These are phyloP conservation scores for Platorchestia sp. DNA, from an alignment of 1,140 invertebrate species.

Conservation along the genomic window DNA sequence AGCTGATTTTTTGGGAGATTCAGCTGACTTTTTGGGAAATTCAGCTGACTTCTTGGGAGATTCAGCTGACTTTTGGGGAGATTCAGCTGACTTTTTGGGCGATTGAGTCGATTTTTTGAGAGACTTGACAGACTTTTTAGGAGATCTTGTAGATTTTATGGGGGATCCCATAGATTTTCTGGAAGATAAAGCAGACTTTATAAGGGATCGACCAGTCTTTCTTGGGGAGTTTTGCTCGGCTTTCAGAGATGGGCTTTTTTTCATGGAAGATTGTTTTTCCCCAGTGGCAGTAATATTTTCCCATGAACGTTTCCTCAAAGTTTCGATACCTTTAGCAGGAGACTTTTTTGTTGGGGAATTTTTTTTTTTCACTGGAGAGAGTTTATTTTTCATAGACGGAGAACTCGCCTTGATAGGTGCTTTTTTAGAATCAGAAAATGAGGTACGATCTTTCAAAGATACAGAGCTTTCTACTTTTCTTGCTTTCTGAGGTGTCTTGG, in stretches of 20 bases:
- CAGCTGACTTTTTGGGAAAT: not conserved
- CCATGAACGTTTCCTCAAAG: not conserved
- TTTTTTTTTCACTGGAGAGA: not conserved
- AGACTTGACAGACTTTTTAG: too few relatives aligned
- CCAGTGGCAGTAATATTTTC: not conserved
- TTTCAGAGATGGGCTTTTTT: not conserved
- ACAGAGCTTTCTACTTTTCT: not conserved
- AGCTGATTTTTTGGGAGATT: not conserved
- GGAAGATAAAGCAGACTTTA: too few relatives aligned
- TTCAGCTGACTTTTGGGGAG: not conserved
- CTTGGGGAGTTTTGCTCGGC: not conserved
- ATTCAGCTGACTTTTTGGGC: too few relatives aligned
- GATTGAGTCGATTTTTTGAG: too few relatives aligned
- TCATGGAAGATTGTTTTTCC: too few relatives aligned
- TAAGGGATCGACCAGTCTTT: not conserved
- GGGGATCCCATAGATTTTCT: not conserved
- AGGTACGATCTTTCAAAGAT: not conserved
- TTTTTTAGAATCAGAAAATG: not conserved
- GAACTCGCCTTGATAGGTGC: not conserved
- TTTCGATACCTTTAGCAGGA: not conserved
- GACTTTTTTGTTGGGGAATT: not conserved
- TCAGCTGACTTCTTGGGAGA: not conserved
- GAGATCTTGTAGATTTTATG: not conserved
- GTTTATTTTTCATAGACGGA: not conserved
- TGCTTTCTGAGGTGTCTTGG: not conserved